Base-by-base conservation (phyloP, 2,888 invertebrate species). In the Meandrusa payeni region DNA sequence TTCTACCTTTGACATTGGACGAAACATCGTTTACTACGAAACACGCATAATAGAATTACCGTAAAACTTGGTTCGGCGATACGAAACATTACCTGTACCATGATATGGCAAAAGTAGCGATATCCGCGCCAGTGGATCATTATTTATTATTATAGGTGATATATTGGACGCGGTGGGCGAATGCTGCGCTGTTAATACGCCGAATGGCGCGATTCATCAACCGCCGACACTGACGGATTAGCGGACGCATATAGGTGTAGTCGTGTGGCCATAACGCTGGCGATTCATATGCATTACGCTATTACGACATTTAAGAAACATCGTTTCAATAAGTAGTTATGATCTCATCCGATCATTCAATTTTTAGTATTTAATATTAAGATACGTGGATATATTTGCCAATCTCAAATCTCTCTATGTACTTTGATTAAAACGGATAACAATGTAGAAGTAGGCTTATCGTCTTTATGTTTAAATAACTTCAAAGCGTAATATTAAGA, bases 141-240 rank as follows among this genome's bases (percentile, higher is more conserved):
- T 15, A 38, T 38, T 38, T 20, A 28, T 31, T 26, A 19, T 32
- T 24, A 12, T 24, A 27, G 15, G 22, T 26, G 27, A 33, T 45
- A 28, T 45, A 39, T 39, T 13, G 22, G 5, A 27, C 4, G 48
- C 41, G 43, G 33, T 50, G 46, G 37, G 23, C 22, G 37, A 27
- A 33, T 7, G 26, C 20, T 24, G 37, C 41, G 34, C 50, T 45
- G 51, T 51, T 51, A 42, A 49, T 51, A 37, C 51, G 36, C 40
- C 51, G 67, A 63, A 64, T 58, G 60, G 61, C 53, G 52, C 73
- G 68, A 80, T 80, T 66, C 76, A 78, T 80, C 81, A 80, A 62
- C 56, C 47, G 37, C 55, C 51, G 79, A 76, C 79, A 74, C 67
- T 78, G 80, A 80, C 74, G 62, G 76, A 80, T 79, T 68, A 59